These are phyloP conservation scores for Yponomeuta plumbellus DNA, from an alignment of 2,888 invertebrate species.

Conservation along the genomic window DNA sequence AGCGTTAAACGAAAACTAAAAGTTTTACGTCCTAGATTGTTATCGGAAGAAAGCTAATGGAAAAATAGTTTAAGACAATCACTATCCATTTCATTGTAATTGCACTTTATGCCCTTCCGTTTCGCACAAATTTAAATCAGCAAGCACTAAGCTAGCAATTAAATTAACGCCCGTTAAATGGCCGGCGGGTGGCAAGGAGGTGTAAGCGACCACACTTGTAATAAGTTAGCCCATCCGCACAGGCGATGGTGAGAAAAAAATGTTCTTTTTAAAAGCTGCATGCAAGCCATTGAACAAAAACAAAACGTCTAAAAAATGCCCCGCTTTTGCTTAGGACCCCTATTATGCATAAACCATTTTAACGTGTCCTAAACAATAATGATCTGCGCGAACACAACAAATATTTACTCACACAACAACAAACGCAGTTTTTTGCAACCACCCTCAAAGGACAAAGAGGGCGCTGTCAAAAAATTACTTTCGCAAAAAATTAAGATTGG, in stretches of 20 bases:
- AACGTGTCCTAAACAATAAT: constrained; percentile 23
- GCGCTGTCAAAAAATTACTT: constrained; percentile 44
- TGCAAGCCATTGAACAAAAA: background rate
- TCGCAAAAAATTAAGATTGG: constrained; percentile 45
- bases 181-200: constrained; percentile 19
- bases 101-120: constrained; percentile 21
- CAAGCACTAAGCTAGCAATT: background rate
- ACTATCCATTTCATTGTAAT: constrained; percentile 17
- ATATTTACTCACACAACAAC: constrained; percentile 30
- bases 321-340: background rate
- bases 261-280: background rate
- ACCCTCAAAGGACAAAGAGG: constrained; percentile 18
- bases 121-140: constrained; percentile 18
- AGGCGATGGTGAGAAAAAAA: background rate
- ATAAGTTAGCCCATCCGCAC: background rate
- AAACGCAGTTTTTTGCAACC: constrained; percentile 54
- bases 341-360: background rate
- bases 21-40: background rate
- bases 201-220: constrained; percentile 1
- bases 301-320: background rate
- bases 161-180: constrained; percentile 15
- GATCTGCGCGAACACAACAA: constrained; percentile 47
- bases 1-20: background rate
- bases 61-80: constrained; percentile 11
- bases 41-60: constrained; percentile 16